phyloP scores from a whole-genome alignment of 2,888 invertebrate genomes.

The Dione juno region DNA sequence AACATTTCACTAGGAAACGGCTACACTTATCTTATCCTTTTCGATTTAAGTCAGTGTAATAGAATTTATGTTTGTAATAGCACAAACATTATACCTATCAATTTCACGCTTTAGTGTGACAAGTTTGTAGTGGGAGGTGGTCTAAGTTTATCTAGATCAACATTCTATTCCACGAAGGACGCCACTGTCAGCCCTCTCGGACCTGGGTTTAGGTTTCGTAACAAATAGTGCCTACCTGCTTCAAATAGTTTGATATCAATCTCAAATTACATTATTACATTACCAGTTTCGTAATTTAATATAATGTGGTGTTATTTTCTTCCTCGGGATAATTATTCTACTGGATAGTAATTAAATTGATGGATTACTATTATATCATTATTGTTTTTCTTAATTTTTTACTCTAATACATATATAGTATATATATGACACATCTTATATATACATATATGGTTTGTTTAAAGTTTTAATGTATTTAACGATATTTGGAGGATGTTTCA shows the following conservation, averaged over 20 bases:
- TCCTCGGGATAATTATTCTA: background rate
- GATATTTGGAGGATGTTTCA: too few species aligned
- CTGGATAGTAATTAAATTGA: background rate
- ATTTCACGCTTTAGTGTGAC: constrained; percentile 47
- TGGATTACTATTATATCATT: background rate
- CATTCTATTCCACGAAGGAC: constrained; percentile 73
- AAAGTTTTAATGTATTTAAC: background rate
- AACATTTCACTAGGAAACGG: constrained; percentile 20
- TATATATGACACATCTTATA: too few species aligned
- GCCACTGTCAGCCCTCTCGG: constrained; percentile 53
- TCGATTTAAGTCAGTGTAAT: background rate
- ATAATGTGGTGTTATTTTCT: constrained; percentile 20
- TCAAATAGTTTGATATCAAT: constrained; percentile 37
- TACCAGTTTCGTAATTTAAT: constrained; percentile 34
- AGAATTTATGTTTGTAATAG: constrained; percentile 11
- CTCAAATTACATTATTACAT: constrained; percentile 29
- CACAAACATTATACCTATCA: constrained; percentile 24
- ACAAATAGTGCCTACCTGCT: constrained; percentile 29
- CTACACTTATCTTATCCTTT: constrained; percentile 19
- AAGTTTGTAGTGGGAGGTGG: constrained; percentile 62
- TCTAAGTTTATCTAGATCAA: constrained; percentile 61
- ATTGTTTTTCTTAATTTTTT: background rate
- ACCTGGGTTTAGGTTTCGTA: constrained; percentile 51
- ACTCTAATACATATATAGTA: too few species aligned
- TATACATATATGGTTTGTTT: background rate